phyloP scores from a whole-genome alignment of 2,888 invertebrate species.

The Axea sp. region DNA sequence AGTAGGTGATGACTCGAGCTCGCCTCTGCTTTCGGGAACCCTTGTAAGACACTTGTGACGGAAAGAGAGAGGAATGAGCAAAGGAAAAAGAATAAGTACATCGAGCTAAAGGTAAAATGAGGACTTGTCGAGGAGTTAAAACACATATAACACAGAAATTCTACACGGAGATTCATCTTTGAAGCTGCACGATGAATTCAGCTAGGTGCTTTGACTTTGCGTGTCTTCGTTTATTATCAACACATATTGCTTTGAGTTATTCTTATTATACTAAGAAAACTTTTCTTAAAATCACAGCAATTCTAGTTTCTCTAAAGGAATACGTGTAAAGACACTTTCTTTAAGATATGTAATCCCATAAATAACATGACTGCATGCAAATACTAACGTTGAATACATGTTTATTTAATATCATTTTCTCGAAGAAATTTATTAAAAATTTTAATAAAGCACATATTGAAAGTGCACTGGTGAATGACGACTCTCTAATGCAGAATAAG shows the following conservation, averaged over 20 bases:
- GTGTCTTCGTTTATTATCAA: background rate
- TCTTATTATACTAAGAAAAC: slow-evolving; percentile 17
- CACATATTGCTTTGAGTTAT: slow-evolving; percentile 10
- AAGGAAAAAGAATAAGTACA: slow-evolving; percentile 9
- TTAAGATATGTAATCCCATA: too few species aligned
- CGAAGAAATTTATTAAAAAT: too few species aligned
- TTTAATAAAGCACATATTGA: too few species aligned
- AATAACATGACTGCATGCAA: too few species aligned
- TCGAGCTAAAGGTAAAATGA: slow-evolving; percentile 25
- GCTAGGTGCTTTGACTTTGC: background rate
- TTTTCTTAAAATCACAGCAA: slow-evolving; percentile 6
- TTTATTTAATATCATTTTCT: too few species aligned
- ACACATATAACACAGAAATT: slow-evolving; percentile 1
- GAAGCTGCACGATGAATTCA: slow-evolving; percentile 12
- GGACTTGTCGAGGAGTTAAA: slow-evolving; percentile 17
- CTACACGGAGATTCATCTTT: slow-evolving; percentile 12
- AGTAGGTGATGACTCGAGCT: slow-evolving; percentile 75
- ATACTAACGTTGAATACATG: too few species aligned
- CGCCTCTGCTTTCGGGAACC: slow-evolving; percentile 67
- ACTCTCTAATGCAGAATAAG: too few species aligned
- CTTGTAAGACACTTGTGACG: slow-evolving; percentile 27
- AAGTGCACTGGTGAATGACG: too few species aligned
- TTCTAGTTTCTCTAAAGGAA: too few species aligned
- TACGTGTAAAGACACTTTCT: too few species aligned
- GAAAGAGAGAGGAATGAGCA: slow-evolving; percentile 29